Evolutionary conservation across 2,797 vertebrate genomes (phyloP).

Genomic region (Oophaga sylvatica): DNA sequence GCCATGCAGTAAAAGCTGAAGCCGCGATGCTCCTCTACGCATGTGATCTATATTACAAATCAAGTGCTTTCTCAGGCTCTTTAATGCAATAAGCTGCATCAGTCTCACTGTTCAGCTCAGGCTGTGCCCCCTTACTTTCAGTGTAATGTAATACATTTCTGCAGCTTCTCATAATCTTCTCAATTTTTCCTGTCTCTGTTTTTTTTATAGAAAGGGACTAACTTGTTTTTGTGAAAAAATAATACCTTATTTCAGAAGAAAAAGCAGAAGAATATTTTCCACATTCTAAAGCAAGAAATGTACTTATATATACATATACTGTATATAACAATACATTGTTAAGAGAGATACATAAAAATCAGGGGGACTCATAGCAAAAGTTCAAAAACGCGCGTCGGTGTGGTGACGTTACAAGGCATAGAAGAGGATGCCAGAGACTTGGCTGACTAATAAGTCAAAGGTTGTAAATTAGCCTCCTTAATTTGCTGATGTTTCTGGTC

Average conservation of each 20-base stretch:
- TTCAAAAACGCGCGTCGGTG: too few relatives aligned
- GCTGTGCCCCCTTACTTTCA: conserved; percentile 47
- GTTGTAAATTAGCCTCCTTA: too few relatives aligned
- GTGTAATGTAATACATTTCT: conserved; percentile 56
- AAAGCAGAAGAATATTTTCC: neutral
- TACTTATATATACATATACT: too few relatives aligned
- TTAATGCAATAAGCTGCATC: conserved; percentile 60
- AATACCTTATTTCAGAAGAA: conserved; percentile 9
- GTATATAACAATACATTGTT: too few relatives aligned
- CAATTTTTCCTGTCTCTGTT: conserved; percentile 31
- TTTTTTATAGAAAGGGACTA: conserved; percentile 39
- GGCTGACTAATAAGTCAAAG: too few relatives aligned
- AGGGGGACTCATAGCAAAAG: too few relatives aligned
- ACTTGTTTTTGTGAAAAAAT: conserved; percentile 25
- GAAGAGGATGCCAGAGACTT: too few relatives aligned
- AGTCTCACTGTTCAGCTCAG: conserved; percentile 30
- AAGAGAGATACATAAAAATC: too few relatives aligned
- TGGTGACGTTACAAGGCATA: too few relatives aligned
- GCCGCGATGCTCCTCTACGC: conserved; percentile 38
- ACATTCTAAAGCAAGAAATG: neutral
- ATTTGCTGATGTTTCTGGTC: too few relatives aligned
- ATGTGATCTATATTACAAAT: conserved; percentile 61
- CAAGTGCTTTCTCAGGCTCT: conserved; percentile 48
- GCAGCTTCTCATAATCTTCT: conserved; percentile 48
- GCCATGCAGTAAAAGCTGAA: conserved; percentile 54